These are phyloP conservation scores for Pyrochroa serraticornis DNA, from an alignment of 2,888 invertebrate species.

Conservation along the genomic window DNA sequence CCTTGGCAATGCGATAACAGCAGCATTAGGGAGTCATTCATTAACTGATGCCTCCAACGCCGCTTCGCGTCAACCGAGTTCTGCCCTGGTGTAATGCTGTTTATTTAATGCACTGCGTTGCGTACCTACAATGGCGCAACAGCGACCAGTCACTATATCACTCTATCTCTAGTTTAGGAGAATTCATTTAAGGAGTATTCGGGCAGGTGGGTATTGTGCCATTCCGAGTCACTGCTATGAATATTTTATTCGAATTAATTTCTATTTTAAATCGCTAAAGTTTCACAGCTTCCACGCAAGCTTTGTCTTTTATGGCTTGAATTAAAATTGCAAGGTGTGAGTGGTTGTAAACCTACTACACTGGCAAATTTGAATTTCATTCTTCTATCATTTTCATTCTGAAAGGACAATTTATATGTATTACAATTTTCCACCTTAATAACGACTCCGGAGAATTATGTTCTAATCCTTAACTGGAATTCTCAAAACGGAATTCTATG, in stretches of 20 bases:
- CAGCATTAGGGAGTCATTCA: slow-evolving; percentile 50
- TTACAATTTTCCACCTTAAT: slow-evolving; percentile 23
- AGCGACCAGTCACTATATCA: slow-evolving; percentile 4
- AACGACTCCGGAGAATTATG: slow-evolving; percentile 20
- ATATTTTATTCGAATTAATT: slow-evolving; percentile 40
- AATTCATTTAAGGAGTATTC: slow-evolving; percentile 34
- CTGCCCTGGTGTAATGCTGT: slow-evolving; percentile 31
- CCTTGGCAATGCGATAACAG: slow-evolving; percentile 48
- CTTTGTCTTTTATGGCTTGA: slow-evolving; percentile 25
- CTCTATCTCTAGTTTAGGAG: slow-evolving; percentile 10
- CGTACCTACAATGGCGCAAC: slow-evolving; percentile 16
- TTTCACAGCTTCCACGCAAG: slow-evolving; percentile 34
- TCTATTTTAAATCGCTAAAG: slow-evolving; percentile 38
- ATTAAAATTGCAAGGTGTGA: slow-evolving; percentile 35
- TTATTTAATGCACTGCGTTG: slow-evolving; percentile 38
- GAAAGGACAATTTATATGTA: slow-evolving; percentile 26
- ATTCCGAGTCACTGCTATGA: slow-evolving; percentile 32
- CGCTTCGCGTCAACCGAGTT: slow-evolving; percentile 42
- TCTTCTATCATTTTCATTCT: slow-evolving; percentile 17
- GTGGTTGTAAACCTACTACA: slow-evolving; percentile 32
- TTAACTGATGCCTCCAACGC: slow-evolving; percentile 42
- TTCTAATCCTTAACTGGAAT: slow-evolving; percentile 15
- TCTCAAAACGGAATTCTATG: slow-evolving; percentile 7
- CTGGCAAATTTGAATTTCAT: slow-evolving; percentile 29
- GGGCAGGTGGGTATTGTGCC: slow-evolving; percentile 32